Evolutionary conservation across 1,140 invertebrate species (phyloP), one percentile per base, ranked within the genome.

Genomic region (Rhynchophorus ferrugineus): DNA sequence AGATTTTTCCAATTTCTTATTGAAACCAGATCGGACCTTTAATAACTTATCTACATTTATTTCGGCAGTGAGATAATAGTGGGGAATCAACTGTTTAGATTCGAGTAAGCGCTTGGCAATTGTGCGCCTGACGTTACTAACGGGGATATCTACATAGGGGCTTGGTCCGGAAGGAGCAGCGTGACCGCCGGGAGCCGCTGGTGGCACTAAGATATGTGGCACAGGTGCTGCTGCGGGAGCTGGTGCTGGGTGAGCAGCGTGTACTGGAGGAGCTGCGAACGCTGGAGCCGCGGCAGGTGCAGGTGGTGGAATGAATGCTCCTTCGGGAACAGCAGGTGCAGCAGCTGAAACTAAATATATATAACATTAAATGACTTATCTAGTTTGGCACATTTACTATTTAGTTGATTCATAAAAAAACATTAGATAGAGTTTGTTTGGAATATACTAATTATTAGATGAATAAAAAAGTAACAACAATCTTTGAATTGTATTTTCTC

Each of bases 71-170:
- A 64, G 55, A 43, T 64, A 64, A 44, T 64, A 99, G 73, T 99
- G 96, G 18, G 97, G 97, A 67, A 99, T 94, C 20, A 76, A 80
- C 62, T 83, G 83, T 76, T 99, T 99, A 22, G 96, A 98, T 65
- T 92, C 81, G 0, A 87, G 69, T 17, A 99, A 76, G 57, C 95
- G 74, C 71, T 93, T 92, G 3, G 95, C 95, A 66, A 98, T 95
- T 17, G 90, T 83, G 49, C 82, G 80, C 53, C 95, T 76, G 71
- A 98, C 93, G 65, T 83, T 89, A 0, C 89, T 84, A 19, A 98
- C 73, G 2, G 90, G 87, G 51, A 95, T 80, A 72, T 99, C 95
- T 19, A 78, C 71, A 68, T 77, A 95, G 20, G 56, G 45, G 2
- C 73, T 68, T 34, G 67, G 68, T 20, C 67, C 60, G 3, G 39